These are phyloP conservation scores for Cinclus mexicanus DNA, from an alignment of 2,113 vertebrate genomes.

Conservation along the genomic window DNA sequence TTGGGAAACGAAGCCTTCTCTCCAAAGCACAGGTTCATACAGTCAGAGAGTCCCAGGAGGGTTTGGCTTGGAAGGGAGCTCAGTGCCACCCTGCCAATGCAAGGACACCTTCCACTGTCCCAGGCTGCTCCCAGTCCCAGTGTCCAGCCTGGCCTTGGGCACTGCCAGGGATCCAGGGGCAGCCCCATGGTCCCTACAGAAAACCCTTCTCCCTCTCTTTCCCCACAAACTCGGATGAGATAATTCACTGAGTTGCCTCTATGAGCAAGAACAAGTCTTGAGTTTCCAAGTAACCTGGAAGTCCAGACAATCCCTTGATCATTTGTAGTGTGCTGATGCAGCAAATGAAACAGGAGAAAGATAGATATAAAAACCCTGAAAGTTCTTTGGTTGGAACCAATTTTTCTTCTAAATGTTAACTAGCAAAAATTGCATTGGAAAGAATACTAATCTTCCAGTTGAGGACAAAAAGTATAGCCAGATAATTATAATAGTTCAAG, in stretches of 20 bases:
- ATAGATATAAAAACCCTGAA: neutral
- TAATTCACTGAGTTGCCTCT: neutral
- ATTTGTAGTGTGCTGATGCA: neutral
- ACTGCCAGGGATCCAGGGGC: neutral
- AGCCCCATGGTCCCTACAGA: neutral
- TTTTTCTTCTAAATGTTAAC: neutral
- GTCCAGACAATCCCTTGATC: neutral
- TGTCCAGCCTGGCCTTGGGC: fast-evolving
- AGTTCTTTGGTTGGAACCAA: neutral
- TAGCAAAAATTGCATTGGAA: neutral
- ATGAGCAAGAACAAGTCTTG: neutral
- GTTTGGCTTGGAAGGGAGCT: neutral
- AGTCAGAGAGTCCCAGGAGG: neutral
- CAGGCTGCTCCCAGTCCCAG: neutral
- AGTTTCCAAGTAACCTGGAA: neutral
- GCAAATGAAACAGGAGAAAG: neutral
- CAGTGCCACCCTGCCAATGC: neutral
- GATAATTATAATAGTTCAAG: neutral
- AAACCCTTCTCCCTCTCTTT: neutral
- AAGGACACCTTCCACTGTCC: neutral
- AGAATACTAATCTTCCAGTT: neutral
- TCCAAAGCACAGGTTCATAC: neutral
- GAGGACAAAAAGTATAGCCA: neutral
- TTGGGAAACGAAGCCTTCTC: neutral
- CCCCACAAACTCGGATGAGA: fast-evolving